Percentiles rank a stretch among this genome's conserved stretches.
Conservation (phyloP, 2,113 vertebrate species). For the Gambusia holbrooki region DNA sequence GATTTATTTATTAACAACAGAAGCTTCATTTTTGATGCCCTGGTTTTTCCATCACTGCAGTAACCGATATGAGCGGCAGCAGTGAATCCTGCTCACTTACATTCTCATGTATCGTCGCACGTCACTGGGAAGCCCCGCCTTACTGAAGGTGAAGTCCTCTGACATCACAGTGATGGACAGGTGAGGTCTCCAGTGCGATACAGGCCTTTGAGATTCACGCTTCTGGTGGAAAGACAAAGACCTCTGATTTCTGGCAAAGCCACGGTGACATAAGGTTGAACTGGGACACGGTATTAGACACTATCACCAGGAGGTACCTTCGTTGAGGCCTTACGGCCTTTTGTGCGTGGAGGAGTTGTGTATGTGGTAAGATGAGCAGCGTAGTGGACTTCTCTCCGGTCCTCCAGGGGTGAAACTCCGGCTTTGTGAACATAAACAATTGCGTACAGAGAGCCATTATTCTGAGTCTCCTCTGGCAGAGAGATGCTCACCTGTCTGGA, state of each 20-base stretch:
- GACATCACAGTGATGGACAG: constrained; percentile 93
- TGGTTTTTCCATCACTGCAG: not conserved
- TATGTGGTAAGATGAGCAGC: constrained; percentile 90
- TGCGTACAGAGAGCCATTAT: constrained; percentile 90
- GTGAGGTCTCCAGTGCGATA: constrained; percentile 91
- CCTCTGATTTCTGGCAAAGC: not conserved
- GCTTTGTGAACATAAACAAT: constrained; percentile 92
- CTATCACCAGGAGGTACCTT: constrained; percentile 43
- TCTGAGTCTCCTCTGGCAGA: constrained; percentile 89
- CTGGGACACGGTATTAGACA: not conserved
- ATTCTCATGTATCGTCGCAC: constrained; percentile 95
- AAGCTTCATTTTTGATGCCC: not conserved
- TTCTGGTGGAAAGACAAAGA: constrained; percentile 45
- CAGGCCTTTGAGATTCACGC: constrained; percentile 79
- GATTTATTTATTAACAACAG: not conserved
- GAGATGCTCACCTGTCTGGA: constrained; percentile 88
- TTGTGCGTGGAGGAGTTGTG: constrained; percentile 77
- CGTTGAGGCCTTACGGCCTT: constrained; percentile 22
- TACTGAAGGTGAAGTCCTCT: constrained; percentile 92
- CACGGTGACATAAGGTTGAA: not conserved
- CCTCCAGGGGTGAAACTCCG: constrained; percentile 90
- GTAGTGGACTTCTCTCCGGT: constrained; percentile 89
- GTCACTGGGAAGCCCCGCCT: constrained; percentile 90
- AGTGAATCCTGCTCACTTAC: constrained; percentile 72
- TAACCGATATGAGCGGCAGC: not conserved